A percentile compares a stretch with the other conserved stretches of the same genome.
phyloP scores from a whole-genome alignment of 1,140 invertebrate species.

The Andrena cerasifolii region DNA sequence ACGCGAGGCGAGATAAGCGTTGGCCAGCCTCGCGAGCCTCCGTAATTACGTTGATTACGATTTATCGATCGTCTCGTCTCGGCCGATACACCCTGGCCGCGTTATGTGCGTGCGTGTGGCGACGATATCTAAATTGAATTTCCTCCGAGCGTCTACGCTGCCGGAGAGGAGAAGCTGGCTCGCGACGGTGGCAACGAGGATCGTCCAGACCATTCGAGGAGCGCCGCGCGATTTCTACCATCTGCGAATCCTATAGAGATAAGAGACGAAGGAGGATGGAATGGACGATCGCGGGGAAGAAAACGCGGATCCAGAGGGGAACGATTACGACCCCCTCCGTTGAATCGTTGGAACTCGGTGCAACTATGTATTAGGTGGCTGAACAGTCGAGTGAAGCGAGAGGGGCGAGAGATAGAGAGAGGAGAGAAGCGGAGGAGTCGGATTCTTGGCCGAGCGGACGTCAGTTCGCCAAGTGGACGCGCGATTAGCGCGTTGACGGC shows the following conservation, averaged over 20 bases:
- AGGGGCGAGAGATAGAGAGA: not conserved
- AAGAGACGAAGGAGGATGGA: no score
- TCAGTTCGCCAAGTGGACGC: conserved; percentile 22
- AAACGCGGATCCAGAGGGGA: no score
- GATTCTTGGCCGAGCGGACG: conserved; percentile 18
- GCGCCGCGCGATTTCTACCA: no score
- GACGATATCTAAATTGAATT: conserved; percentile 55
- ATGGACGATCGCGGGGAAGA: no score
- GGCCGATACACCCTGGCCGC: conserved; percentile 3
- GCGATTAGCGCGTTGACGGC: conserved; percentile 30
- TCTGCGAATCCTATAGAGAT: no score
- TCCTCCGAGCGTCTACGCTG: not conserved
- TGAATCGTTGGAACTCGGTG: no score
- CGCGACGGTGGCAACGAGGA: no score
- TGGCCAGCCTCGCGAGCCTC: not conserved
- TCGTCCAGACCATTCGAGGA: no score
- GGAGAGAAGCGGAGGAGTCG: not conserved
- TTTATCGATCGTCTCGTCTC: conserved; percentile 42
- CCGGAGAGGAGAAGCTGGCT: no score
- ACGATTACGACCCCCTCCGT: no score
- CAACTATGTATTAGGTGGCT: no score
- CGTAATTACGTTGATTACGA: conserved; percentile 47
- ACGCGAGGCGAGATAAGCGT: conserved; percentile 17
- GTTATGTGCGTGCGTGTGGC: not conserved
- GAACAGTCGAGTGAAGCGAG: no score